Evolutionary conservation across 1,140 invertebrate genomes (phyloP).

Genomic region (Drosophila bocqueti): DNA sequence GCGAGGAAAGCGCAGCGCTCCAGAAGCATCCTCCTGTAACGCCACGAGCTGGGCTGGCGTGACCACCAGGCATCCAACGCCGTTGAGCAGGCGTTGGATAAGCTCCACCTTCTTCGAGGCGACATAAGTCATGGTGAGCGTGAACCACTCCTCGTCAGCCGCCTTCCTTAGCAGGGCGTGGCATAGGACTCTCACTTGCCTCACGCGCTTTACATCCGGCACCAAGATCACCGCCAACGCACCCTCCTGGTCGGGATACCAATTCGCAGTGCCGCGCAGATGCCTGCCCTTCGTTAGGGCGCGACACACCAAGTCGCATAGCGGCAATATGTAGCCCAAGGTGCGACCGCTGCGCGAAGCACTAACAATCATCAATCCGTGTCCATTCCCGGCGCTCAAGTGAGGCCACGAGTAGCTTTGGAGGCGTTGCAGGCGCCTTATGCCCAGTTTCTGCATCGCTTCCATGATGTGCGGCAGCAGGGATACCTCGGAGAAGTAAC

Average conservation of each 20-base stretch:
- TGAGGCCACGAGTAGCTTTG: slow-evolving; percentile 67
- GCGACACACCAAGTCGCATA: slow-evolving; percentile 39
- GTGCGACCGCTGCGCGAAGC: slow-evolving; percentile 61
- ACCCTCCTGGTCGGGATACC: neutral
- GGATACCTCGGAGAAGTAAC: slow-evolving; percentile 31
- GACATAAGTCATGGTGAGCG: slow-evolving; percentile 40
- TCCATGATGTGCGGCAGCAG: slow-evolving; percentile 16
- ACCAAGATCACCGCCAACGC: slow-evolving; percentile 47
- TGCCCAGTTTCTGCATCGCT: slow-evolving; percentile 10
- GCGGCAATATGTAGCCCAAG: slow-evolving; percentile 45
- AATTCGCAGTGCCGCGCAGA: neutral
- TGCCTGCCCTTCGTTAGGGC: neutral
- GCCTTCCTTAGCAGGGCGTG: slow-evolving; percentile 32
- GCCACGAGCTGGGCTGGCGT: slow-evolving; percentile 45
- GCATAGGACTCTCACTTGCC: slow-evolving; percentile 37
- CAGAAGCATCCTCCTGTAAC: neutral
- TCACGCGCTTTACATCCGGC: slow-evolving; percentile 26
- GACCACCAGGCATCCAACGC: slow-evolving; percentile 49
- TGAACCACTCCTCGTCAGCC: slow-evolving; percentile 25
- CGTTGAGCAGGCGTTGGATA: slow-evolving; percentile 41
- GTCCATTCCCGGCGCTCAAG: slow-evolving; percentile 21
- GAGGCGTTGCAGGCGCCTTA: slow-evolving; percentile 40
- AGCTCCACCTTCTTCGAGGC: slow-evolving; percentile 11
- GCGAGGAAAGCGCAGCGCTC: slow-evolving; percentile 13
- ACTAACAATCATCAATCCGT: slow-evolving; percentile 52